These are phyloP conservation scores for Luehdorfia chinensis DNA, from an alignment of 1,140 invertebrate genomes.

Conservation along the genomic window DNA sequence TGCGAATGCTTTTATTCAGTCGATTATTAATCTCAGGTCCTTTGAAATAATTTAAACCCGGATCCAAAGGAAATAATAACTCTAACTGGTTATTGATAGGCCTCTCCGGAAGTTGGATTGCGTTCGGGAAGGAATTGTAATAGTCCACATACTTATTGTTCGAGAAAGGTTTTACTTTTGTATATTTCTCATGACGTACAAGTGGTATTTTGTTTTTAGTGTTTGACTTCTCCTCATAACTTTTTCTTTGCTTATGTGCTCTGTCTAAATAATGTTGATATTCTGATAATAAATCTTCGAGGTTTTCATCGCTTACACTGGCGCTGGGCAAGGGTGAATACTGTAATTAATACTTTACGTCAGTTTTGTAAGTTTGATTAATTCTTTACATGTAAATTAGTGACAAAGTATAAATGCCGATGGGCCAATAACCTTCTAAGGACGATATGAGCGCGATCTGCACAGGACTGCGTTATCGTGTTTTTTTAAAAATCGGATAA, in stretches of 20 bases:
- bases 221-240: conserved; percentile 48
- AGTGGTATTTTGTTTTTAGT: conserved; percentile 59
- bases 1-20: conserved; percentile 17
- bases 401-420: neutral
- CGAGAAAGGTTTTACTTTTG: conserved; percentile 34
- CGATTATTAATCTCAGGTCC: conserved; percentile 14
- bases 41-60: conserved; percentile 23
- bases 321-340: conserved; percentile 22
- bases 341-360: neutral
- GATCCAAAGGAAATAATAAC: conserved; percentile 34
- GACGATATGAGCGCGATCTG: too few species aligned
- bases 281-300: conserved; percentile 55
- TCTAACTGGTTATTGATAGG: conserved; percentile 31
- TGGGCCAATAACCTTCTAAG: too few species aligned
- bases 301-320: conserved; percentile 55
- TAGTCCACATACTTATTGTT: conserved; percentile 30
- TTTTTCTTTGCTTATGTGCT: conserved; percentile 50
- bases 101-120: conserved; percentile 21
- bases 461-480: too few species aligned
- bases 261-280: conserved; percentile 64
- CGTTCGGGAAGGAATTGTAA: conserved; percentile 21
- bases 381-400: neutral
- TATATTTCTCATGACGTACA: conserved; percentile 45
- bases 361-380: neutral
- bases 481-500: too few species aligned